Conservation (phyloP, 2,113 vertebrate genomes). For the Prolemur simus region DNA sequence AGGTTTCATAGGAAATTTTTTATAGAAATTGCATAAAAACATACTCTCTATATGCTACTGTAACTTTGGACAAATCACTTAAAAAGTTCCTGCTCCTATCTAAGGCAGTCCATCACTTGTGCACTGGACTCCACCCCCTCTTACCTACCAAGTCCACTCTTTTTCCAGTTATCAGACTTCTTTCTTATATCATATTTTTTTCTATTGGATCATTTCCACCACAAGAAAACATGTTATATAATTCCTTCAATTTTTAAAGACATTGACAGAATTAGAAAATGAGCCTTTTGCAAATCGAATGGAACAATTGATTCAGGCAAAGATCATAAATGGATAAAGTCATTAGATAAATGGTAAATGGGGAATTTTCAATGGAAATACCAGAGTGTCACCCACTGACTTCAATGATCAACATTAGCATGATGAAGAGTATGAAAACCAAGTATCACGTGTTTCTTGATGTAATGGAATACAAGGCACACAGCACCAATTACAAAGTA, state of each 20-base stretch:
- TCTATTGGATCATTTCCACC: background rate
- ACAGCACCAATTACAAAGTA: background rate
- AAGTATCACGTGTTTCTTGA: background rate
- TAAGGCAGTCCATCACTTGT: background rate
- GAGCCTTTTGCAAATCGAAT: background rate
- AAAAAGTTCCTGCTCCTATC: background rate
- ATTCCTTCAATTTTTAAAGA: background rate
- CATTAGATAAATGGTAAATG: background rate
- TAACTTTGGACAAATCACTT: background rate
- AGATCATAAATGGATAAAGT: background rate
- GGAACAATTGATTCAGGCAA: background rate
- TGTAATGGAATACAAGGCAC: background rate
- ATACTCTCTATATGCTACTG: background rate
- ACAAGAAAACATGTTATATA: background rate
- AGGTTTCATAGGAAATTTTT: background rate
- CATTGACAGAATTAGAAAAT: background rate
- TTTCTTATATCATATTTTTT: background rate
- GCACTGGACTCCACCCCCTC: background rate
- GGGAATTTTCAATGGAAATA: background rate
- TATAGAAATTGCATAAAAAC: background rate
- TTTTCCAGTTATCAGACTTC: background rate
- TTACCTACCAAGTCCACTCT: background rate
- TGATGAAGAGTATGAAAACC: background rate
- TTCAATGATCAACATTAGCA: background rate
- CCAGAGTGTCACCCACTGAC: background rate